These are phyloP conservation scores for Thereuonema tuberculata DNA, from an alignment of 1,140 invertebrate genomes.

Conservation along the genomic window DNA sequence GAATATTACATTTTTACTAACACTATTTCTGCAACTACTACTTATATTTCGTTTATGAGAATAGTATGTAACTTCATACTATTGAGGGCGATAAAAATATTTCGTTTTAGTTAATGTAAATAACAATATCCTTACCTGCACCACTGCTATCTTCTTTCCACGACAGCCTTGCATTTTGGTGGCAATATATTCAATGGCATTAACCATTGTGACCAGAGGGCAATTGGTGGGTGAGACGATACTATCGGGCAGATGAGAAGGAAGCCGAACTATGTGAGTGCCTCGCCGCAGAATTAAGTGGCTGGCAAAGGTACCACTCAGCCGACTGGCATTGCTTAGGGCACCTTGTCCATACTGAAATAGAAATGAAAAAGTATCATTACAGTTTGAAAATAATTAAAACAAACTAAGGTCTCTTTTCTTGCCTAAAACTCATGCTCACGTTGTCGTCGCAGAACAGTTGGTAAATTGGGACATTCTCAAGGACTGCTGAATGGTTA, in stretches of 20 bases:
- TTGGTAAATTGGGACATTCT: too few relatives aligned
- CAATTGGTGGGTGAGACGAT: background rate
- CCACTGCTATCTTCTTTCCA: background rate
- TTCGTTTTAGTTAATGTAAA: too few relatives aligned
- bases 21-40: too few relatives aligned
- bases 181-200: background rate
- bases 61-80: too few relatives aligned
- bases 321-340: background rate
- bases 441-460: too few relatives aligned
- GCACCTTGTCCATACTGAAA: constrained; percentile 2
- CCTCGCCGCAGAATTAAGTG: background rate
- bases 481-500: too few relatives aligned
- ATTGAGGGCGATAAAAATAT: too few relatives aligned
- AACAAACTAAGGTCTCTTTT: too few relatives aligned
- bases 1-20: too few relatives aligned
- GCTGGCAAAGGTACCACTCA: constrained; percentile 1
- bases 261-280: background rate
- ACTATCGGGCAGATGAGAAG: background rate
- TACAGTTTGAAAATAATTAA: too few relatives aligned
- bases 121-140: background rate
- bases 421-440: too few relatives aligned
- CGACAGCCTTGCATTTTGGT: background rate
- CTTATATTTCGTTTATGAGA: too few relatives aligned
- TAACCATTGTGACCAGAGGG: background rate
- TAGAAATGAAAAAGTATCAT: background rate